A percentile compares a stretch with the other conserved stretches of the same genome.
phyloP scores from a whole-genome alignment of 2,888 invertebrate species.

The Morpho helenor region DNA sequence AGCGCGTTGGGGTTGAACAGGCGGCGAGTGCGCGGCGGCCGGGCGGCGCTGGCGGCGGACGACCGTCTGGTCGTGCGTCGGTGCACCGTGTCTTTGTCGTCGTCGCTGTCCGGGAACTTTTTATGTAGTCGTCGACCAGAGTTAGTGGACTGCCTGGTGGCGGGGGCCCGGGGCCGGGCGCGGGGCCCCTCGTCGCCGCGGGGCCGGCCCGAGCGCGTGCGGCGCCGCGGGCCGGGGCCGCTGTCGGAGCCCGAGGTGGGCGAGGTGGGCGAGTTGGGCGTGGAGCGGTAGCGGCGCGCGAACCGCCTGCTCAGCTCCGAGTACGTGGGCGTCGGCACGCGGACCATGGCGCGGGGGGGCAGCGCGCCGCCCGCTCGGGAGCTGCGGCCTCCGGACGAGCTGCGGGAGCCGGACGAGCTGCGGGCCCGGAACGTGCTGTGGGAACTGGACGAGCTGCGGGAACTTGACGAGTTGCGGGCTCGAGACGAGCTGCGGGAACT shows the following conservation, averaged over 20 bases:
- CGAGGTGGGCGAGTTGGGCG: conserved; percentile 15
- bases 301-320: conserved; percentile 36
- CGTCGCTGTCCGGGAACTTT: no score
- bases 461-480: no score
- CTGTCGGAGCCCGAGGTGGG: not conserved
- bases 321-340: conserved; percentile 30
- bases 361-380: no score
- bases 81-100: no score
- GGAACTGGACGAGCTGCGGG: no score
- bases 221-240: not conserved
- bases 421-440: no score
- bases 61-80: not conserved
- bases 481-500: no score
- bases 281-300: conserved; percentile 27
- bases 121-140: no score
- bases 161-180: not conserved
- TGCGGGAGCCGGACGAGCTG: no score
- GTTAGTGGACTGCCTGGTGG: no score
- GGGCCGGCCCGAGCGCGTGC: not conserved
- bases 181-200: not conserved
- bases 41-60: not conserved
- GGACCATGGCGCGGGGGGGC: no score
- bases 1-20: conserved; percentile 16
- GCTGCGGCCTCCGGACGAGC: no score
- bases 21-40: conserved; percentile 11